Evolutionary conservation across 2,888 invertebrate species (phyloP), one percentile per base, ranked within the genome.

Genomic region (Andrena camellia): DNA sequence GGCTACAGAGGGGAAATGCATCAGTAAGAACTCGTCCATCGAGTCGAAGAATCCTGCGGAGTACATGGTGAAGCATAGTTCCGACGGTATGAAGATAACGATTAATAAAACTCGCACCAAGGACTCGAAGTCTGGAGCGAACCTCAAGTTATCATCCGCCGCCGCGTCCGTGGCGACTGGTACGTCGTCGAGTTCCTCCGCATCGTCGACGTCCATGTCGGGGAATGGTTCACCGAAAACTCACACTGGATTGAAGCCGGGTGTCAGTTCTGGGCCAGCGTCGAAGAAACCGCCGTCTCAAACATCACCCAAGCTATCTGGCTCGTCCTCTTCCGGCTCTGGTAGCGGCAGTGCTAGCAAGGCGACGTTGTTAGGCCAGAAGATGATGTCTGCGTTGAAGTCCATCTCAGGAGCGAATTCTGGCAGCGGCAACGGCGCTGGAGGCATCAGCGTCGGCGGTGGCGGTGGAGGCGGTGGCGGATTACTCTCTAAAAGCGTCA

Each of bases 1-100:
- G 76, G 86, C 92, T 0, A 66, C 88, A 0, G 94, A 94, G 63
- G 92, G 93, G 1, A 94, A 94, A 78, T 91, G 89, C 59, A 85
- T 90, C 23, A 82, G 87, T 0, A 93, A 92, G 31, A 94, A 94
- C 89, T 91, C 94, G 0, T 90, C 93, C 0, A 91, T 94, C 0
- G 95, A 95, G 57, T 95, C 94, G 78, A 97, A 97, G 94, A 97
- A 97, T 92, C 96, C 97, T 35, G 94, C 94, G 0, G 98, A 98
- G 91, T 98, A 98, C 90, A 97, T 97, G 96, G 97, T 98, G 0
- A 98, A 98, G 92, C 97, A 97, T 23, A 97, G 98, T 92, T 96
- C 96, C 20, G 98, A 98, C 89, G 98, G 98, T 3, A 97, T 98
- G 95, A 98, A 98, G 94, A 96, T 98, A 73, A 98, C 98, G 2